Conservation (phyloP, 1,140 invertebrate species). For the Aphis craccivora region DNA sequence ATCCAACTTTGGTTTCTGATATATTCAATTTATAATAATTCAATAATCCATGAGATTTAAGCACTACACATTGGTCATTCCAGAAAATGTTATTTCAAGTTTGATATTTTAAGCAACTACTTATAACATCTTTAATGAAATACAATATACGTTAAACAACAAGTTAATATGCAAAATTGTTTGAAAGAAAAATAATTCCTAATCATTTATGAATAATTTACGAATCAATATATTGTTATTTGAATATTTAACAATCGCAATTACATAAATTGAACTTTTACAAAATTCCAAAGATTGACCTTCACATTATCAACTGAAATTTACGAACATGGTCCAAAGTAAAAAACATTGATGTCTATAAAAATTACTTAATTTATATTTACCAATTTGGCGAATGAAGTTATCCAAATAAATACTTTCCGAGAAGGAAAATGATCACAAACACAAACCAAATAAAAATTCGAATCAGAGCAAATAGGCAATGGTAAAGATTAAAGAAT, state of each 20-base stretch:
- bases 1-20: neutral
- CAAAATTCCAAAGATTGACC: slow-evolving; percentile 9
- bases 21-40: neutral
- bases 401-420: neutral
- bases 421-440: neutral
- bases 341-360: neutral
- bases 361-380: neutral
- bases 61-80: neutral
- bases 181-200: neutral
- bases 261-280: neutral
- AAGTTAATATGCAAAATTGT: neutral
- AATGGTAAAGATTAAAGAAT: neutral
- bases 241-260: neutral
- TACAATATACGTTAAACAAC: neutral
- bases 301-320: neutral
- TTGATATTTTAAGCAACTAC: neutral
- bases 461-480: neutral
- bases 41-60: neutral
- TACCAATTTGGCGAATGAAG: slow-evolving; percentile 17
- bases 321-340: neutral
- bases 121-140: neutral
- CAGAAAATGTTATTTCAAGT: neutral
- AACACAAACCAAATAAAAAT: neutral
- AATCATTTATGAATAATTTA: neutral
- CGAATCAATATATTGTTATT: neutral